Evolutionary conservation across 2,888 invertebrate genomes (phyloP), one percentile per base, ranked within the genome.

Genomic region (Scrobipalpa atriplicella): DNA sequence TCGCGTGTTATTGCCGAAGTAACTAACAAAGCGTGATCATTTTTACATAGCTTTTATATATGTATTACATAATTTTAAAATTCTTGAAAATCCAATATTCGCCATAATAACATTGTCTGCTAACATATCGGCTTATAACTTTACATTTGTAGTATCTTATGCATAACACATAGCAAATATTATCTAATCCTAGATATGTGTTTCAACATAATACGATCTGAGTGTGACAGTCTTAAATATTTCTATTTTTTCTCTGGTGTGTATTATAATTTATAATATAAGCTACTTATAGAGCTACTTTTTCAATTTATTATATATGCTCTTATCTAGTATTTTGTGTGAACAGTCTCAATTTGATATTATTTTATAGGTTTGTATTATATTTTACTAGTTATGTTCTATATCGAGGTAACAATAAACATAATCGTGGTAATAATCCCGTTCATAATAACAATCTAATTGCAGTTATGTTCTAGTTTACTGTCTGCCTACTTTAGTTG

Each of bases 231-330:
- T 72, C n/a, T 64, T 70, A 52, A 7, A 52, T 64, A 54, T 77
- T 84, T 85, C 82, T 83, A 84, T 79, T 84, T 85, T 86, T 84
- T 82, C 74, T 84, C 84, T 84, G 87, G 87, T 87, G 86, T 87
- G 85, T 78, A n/a, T 47, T n/a, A 47, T 47, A n/a, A n/a, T n/a
- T n/a, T n/a, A 8, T 47, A 47, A 47, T 47, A 47, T n/a, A 47
- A 47, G n/a, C n/a, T 16, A 16, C n/a, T n/a, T 5, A 47, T 47
- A 47, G 47, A 16, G 0, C n/a, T n/a, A 47, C 47, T n/a, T 47
- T n/a, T n/a, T 47, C 47, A 47, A 47, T 5, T 6, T 47, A 47
- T n/a, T n/a, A n/a, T n/a, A n/a, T n/a, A n/a, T n/a, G n/a, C 43
- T 13, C 16, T n/a, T 16, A n/a, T 47, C 47, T 47, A 47, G 47